A percentile compares a stretch with the other conserved stretches of the same genome.
Evolutionary conservation across 1,140 invertebrate species (phyloP).

Genomic region (Manduca sexta): DNA sequence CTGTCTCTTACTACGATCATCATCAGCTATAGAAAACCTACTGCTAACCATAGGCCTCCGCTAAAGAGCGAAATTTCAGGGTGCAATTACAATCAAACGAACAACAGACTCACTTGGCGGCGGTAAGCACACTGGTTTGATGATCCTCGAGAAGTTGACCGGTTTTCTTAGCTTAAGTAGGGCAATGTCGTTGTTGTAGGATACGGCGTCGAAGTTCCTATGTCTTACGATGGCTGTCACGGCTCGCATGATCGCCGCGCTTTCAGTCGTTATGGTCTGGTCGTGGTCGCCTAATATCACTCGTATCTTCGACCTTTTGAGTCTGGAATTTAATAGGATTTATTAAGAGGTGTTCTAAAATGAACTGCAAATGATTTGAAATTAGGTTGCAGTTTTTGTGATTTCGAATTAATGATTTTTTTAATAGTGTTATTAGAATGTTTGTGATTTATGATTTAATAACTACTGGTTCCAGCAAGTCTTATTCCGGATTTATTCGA

Average conservation of each 20-base stretch:
- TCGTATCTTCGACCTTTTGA: conserved; percentile 85
- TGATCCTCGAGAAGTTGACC: conserved; percentile 84
- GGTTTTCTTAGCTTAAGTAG: conserved; percentile 84
- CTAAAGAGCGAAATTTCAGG: neutral
- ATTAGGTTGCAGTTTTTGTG: no score
- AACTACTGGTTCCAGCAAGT: no score
- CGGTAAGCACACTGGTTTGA: conserved; percentile 87
- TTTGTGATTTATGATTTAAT: no score
- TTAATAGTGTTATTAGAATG: no score
- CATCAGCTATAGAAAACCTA: no score
- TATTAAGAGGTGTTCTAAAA: no score
- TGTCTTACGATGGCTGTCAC: conserved; percentile 86
- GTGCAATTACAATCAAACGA: neutral
- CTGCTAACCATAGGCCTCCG: no score
- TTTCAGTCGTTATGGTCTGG: conserved; percentile 84
- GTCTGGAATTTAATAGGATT: conserved; percentile 57
- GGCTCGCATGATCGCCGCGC: conserved; percentile 83
- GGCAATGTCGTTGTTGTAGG: conserved; percentile 91
- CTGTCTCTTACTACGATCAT: no score
- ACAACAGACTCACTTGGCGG: conserved; percentile 69
- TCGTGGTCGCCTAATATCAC: conserved; percentile 87
- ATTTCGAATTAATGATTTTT: no score
- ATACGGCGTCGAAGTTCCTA: conserved; percentile 86
- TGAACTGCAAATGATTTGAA: no score
- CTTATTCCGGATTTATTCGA: no score